A percentile compares a stretch with the other conserved stretches of the same genome.
phyloP scores from a whole-genome alignment of 1,140 invertebrate species.

The Drosophila novamexicana region DNA sequence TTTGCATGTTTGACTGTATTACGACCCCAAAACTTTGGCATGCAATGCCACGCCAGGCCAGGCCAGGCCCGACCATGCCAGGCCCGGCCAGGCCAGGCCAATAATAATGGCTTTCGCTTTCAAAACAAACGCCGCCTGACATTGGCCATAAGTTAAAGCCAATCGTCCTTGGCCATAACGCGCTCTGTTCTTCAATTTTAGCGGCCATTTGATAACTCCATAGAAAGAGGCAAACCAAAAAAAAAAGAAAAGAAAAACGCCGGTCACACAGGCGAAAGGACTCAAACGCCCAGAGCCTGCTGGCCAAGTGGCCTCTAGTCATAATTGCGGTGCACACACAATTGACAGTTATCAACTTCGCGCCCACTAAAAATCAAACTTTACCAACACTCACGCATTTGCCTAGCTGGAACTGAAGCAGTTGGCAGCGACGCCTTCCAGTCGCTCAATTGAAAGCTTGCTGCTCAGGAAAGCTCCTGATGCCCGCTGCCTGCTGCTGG shows the following conservation, averaged over 20 bases:
- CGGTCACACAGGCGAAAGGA: conserved; percentile 30
- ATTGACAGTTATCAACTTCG: conserved; percentile 57
- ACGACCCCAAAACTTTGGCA: conserved; percentile 75
- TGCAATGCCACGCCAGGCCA: conserved; percentile 53
- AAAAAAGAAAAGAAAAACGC: conserved; percentile 38
- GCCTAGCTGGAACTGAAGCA: conserved; percentile 23
- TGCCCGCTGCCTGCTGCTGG: conserved; percentile 7
- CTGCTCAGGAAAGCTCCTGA: conserved; percentile 19
- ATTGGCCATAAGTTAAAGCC: conserved; percentile 47
- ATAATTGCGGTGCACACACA: conserved; percentile 43
- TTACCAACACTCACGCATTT: conserved; percentile 46
- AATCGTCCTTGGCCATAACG: conserved; percentile 71
- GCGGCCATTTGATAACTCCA: conserved; percentile 71
- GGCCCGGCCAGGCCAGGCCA: conserved; percentile 31
- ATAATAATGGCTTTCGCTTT: conserved; percentile 80
- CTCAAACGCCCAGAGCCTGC: neutral
- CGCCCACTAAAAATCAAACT: conserved; percentile 57
- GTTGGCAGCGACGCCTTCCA: conserved; percentile 27
- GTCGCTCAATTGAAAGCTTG: conserved; percentile 35
- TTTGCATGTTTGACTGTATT: conserved; percentile 76
- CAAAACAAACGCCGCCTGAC: conserved; percentile 69
- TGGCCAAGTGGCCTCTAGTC: conserved; percentile 42
- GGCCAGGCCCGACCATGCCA: conserved; percentile 7
- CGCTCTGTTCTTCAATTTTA: conserved; percentile 41
- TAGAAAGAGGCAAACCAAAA: neutral